Base-by-base conservation (phyloP, 2,113 vertebrate species). In the Zeus faber region DNA sequence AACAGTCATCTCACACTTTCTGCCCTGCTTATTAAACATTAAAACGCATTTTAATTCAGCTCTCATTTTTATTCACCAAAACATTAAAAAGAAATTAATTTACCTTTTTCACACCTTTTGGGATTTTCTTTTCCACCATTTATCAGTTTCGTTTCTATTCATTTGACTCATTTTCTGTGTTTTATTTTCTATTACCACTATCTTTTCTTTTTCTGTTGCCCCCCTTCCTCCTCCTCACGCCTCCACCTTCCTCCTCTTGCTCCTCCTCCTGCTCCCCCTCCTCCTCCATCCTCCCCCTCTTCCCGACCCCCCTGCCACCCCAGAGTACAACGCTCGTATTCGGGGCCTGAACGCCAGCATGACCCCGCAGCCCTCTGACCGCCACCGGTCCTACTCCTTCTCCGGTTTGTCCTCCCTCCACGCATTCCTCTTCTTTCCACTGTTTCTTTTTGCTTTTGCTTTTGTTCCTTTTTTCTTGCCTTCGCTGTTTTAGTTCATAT, bases 251-350 rank as follows among this genome's bases (percentile, higher is more conserved):
- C 67, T 55, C 43, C 56, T n/a, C 63, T 52, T 65, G 69, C 66
- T 39, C 58, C 53, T 62, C 23, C 56, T 63, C 50, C 76, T 66
- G 82, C 77, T 82, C 65, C 77, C 49, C 86, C 65, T 85, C 55
- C 81, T 52, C 46, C 69, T 52, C 85, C 63, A n/a, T n/a, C n/a
- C 67, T 43, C 67, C 39, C 18, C 27, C 29, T 22, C 43, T 46
- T 85, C 74, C 80, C 86, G 58, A 61, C 52, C 49, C 50, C 59
- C 31, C 54, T 59, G 14, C 16, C 75, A 47, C 59, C 65, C 70
- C 88, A 98, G 96, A 94, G 3, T 98, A 98, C 93, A 98, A 97
- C 72, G 93, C 93, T 88, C 93, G 88, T 72, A 93, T 98, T 79
- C 91, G 86, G 81, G 89, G 89, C 76, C 83, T 94, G 78, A 84